Percentiles rank a stretch among this genome's conserved stretches.
Conservation (phyloP, 2,113 vertebrate species). For the Urocitellus parryii region DNA sequence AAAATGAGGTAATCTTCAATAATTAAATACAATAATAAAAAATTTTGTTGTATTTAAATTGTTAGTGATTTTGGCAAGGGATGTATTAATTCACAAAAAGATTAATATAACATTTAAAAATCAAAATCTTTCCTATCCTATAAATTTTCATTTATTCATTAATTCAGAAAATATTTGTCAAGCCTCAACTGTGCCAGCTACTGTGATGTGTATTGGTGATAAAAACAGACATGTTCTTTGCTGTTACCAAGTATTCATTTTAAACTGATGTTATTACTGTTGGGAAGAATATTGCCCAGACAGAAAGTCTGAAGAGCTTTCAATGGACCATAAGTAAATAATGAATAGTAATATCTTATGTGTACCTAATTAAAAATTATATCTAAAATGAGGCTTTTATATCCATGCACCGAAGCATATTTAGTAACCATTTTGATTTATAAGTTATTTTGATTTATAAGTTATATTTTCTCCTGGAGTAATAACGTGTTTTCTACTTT, state of each 20-base stretch:
- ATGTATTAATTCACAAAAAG: background rate
- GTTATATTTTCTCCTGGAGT: background rate
- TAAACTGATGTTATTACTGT: background rate
- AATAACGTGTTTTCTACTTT: background rate
- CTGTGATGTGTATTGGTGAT: background rate
- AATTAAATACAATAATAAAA: slow-evolving; percentile 33
- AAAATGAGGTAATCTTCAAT: background rate
- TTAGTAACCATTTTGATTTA: background rate
- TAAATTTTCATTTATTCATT: background rate
- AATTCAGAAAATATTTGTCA: slow-evolving; percentile 8
- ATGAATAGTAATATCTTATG: background rate
- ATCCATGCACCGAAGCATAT: background rate
- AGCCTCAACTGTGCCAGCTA: background rate
- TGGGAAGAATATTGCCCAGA: background rate
- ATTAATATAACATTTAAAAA: background rate
- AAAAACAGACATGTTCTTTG: background rate
- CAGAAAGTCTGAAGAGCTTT: background rate
- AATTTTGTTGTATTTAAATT: background rate
- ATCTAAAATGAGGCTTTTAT: background rate
- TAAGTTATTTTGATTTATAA: background rate
- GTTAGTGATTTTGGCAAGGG: background rate
- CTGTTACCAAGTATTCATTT: background rate
- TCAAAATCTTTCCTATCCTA: background rate
- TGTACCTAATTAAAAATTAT: background rate
- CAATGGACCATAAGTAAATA: background rate